Percentiles rank a stretch among this genome's conserved stretches.
Conservation (phyloP, 2,797 vertebrate species). For the Mus spretus region DNA sequence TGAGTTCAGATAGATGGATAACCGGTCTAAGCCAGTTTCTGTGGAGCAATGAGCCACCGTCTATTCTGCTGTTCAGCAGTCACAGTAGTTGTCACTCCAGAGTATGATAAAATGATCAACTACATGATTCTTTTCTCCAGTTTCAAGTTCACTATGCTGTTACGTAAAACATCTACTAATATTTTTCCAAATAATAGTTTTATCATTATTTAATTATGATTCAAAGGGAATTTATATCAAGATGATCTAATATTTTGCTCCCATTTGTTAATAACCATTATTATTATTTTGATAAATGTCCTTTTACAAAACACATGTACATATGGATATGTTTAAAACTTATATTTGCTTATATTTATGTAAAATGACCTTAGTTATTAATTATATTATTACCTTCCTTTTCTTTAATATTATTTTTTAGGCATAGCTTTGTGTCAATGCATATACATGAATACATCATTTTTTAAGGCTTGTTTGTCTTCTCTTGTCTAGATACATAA, state of each 20-base stretch:
- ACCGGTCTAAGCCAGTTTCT: neutral
- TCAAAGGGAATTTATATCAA: constrained; percentile 40
- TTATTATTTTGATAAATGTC: constrained; percentile 26
- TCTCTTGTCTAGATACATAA: neutral
- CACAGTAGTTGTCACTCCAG: neutral
- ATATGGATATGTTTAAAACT: neutral
- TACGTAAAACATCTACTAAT: neutral
- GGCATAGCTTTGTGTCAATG: constrained; percentile 3
- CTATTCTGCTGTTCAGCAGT: neutral
- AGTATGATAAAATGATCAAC: neutral
- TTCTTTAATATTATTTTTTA: constrained; percentile 9
- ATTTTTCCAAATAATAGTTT: constrained; percentile 30
- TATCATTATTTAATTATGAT: constrained; percentile 9
- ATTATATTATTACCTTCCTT: neutral
- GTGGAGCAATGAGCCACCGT: neutral
- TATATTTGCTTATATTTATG: constrained; percentile 28
- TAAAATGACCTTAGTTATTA: constrained; percentile 28
- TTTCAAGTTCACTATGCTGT: constrained; percentile 19
- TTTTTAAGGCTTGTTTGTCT: neutral
- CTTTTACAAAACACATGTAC: neutral
- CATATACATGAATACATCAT: neutral
- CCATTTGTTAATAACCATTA: neutral
- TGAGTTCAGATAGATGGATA: neutral
- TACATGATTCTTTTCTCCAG: neutral
- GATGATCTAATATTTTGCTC: neutral